Base-by-base conservation (phyloP, 2,113 vertebrate species). In the Noctilio leporinus region DNA sequence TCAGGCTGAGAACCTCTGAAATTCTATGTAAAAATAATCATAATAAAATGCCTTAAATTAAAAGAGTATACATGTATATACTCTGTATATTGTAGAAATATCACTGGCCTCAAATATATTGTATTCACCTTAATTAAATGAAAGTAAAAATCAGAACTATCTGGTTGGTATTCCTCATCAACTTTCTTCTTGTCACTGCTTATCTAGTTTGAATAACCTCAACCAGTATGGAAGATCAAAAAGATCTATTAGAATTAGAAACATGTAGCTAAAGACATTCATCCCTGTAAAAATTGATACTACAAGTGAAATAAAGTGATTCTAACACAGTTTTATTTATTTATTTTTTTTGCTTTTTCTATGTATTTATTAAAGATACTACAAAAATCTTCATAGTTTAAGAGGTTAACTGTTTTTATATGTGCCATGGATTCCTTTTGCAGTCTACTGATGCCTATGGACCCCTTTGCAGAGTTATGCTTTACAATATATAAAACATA, bases 141-240 rank as follows among this genome's bases (percentile, higher is more conserved):
- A 76, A 86, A 73, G 30, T 92, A 2, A 86, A 59, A 92, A 59
- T 75, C 57, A 94, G 73, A 93, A 84, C n/a, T 87, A 59, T 77
- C 43, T 83, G 26, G 14, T 40, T 76, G 55, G 28, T 87, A 69
- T 45, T 92, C 7, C 47, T 86, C 40, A 80, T 59, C 38, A 85
- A 28, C 7, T 20, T 89, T 2, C 67, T 70, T 38, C 24, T 72
- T 51, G 49, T 47, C n/a, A 82, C 2, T 33, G 20, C 47, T 83
- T 73, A 72, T 22, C 11, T 64, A 49, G 15, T 86, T 45, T 86
- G 55, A 90, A 75, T 67, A 81, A 40, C 26, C 28, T 80, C 19
- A n/a, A 57, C 55, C 24, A 51, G 20, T 67, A 57, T 35, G 33
- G 45, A 72, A 85, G 12, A 70, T 43, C 49, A 14, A 85, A 69